Percentiles rank a stretch among this genome's conserved stretches.
Conservation (phyloP, 1,140 invertebrate genomes). For the Ridgeia piscesae region DNA sequence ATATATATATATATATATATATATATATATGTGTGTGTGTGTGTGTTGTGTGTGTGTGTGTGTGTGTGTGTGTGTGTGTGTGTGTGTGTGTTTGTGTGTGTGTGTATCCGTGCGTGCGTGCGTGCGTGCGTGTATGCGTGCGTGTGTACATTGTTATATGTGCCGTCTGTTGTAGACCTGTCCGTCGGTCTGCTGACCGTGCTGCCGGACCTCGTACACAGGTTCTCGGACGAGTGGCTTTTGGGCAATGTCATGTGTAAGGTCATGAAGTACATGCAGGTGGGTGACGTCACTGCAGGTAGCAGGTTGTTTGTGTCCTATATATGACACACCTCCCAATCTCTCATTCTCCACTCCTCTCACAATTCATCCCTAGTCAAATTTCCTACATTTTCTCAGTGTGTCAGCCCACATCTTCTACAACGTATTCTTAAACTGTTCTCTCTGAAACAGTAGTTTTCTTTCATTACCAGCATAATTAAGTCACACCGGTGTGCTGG, state of each 20-base stretch:
- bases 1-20: neutral
- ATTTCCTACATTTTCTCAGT: no score
- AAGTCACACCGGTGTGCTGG: no score
- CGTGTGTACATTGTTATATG: neutral
- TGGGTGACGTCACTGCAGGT: neutral
- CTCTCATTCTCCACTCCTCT: no score
- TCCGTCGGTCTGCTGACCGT: slow-evolving; percentile 83
- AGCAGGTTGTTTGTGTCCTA: neutral
- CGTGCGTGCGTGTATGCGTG: neutral
- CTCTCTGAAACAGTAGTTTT: no score
- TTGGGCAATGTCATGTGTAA: slow-evolving; percentile 78
- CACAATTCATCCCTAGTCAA: no score
- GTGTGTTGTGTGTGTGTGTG: no score
- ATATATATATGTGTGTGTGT: neutral
- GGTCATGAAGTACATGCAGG: slow-evolving; percentile 79
- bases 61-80: no score
- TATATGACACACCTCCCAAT: no score
- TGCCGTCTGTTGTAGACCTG: slow-evolving; percentile 69
- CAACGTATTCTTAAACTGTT: no score
- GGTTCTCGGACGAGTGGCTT: slow-evolving; percentile 75
- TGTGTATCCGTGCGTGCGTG: neutral
- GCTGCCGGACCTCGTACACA: slow-evolving; percentile 72
- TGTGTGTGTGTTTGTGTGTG: neutral
- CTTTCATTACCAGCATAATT: no score
- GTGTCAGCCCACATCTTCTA: no score